phyloP scores from a whole-genome alignment of 2,113 vertebrate species.

The Mohoua ochrocephala region DNA sequence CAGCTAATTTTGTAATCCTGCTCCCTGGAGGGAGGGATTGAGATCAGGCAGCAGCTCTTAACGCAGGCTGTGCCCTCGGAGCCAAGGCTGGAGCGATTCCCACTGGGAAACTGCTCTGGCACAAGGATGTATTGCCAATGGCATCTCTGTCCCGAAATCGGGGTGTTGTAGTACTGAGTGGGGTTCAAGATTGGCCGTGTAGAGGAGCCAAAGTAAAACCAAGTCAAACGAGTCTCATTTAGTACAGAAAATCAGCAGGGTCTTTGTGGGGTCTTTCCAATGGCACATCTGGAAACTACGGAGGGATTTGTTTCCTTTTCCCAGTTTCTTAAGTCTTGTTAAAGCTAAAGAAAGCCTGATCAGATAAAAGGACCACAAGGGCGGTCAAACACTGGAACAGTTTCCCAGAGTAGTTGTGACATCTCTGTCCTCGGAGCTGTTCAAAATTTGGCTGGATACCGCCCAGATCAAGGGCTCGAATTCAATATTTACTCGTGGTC shows the following conservation, averaged over 20 bases:
- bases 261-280: neutral
- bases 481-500: neutral
- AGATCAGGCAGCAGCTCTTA: neutral
- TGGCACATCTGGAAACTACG: neutral
- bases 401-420: neutral
- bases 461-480: neutral
- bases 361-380: neutral
- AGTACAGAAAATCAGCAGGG: neutral
- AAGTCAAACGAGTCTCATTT: accelerated
- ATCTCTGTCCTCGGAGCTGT: neutral
- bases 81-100: neutral
- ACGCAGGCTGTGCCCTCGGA: neutral
- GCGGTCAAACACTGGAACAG: neutral
- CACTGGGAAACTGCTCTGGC: neutral
- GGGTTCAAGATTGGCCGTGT: too few species aligned
- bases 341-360: neutral
- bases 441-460: neutral
- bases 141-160: neutral
- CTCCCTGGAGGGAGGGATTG: neutral
- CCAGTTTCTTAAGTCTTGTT: neutral
- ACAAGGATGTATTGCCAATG: neutral
- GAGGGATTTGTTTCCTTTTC: neutral
- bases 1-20: neutral
- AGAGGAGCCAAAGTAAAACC: neutral
- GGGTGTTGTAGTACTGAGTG: neutral